Base-by-base conservation (phyloP, 2,888 invertebrate genomes). In the Volucella inflata region DNA sequence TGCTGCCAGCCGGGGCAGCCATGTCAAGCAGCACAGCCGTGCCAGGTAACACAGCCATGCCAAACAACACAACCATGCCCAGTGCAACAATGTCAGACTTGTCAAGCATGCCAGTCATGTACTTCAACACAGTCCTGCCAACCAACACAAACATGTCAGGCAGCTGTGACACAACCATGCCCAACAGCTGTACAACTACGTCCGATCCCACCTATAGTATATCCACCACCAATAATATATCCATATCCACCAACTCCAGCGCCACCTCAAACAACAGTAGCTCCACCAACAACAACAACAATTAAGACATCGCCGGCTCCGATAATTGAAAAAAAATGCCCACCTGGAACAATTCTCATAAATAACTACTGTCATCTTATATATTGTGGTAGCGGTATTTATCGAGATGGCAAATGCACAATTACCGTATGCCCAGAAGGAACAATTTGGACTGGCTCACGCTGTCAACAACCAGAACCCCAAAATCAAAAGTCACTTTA, bases 361-460 rank as follows among this genome's bases (percentile, higher is more conserved):
- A 85, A 87, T 21, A 77, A 72, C 10, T 16, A 10, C 2, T 91
- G 91, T 11, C 89, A 88, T n/a, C 36, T 88, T n/a, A 48, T 90
- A 3, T 89, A 89, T 70, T 91, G 91, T 50, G 87, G 88, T 3
- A 71, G 42, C 0, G 88, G 88, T 9, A 67, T 88, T 17, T 89
- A 88, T 62, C 9, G 21, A 2, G 60, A 87, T 1, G 88, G 88
- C 1, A 87, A 78, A 1, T 91, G 91, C 53, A 87, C 89, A 17
- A 70, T 78, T 11, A 78, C 87, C 0, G 67, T 68, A 8, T 91
- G 91, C 55, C 90, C 90, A 1, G 36, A 64, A 0, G 90, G 90
- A 21, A 89, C 88, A 2, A 42, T 79, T 42, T 91, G 91, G 91
- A 88, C 79, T 1, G 90, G 88, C 1, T 68, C 62, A 12, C 83